Evolutionary conservation across 1,140 invertebrate species (phyloP).

Genomic region (Sesamia nonagrioides): DNA sequence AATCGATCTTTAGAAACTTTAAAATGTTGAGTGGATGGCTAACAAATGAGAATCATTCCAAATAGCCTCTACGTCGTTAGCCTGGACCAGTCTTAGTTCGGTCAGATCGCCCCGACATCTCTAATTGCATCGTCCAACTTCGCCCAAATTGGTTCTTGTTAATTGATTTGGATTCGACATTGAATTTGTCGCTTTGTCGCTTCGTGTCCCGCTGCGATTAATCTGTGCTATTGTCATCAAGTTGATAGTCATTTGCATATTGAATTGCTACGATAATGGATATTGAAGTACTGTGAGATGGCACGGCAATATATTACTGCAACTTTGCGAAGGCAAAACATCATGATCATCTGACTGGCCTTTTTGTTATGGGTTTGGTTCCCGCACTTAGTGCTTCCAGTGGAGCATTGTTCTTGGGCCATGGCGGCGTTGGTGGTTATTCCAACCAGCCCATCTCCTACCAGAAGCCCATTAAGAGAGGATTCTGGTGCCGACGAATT

Average conservation of each 20-base stretch:
- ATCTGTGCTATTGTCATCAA: constrained; percentile 36
- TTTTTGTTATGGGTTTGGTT: too few relatives aligned
- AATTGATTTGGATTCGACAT: constrained; percentile 59
- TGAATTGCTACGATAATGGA: constrained; percentile 27
- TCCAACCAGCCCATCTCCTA: too few relatives aligned
- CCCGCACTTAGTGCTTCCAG: too few relatives aligned
- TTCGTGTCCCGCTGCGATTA: constrained; percentile 38
- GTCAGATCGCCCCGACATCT: constrained; percentile 47
- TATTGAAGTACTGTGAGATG: constrained; percentile 7
- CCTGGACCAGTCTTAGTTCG: constrained; percentile 8
- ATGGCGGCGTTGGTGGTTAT: too few relatives aligned
- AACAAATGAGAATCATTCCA: constrained; percentile 44
- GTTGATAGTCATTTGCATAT: constrained; percentile 45
- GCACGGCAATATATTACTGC: too few relatives aligned
- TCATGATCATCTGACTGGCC: too few relatives aligned
- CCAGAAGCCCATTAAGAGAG: too few relatives aligned
- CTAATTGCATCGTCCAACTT: constrained; percentile 67
- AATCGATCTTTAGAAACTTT: too few relatives aligned
- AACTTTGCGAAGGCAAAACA: too few relatives aligned
- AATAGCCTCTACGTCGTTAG: constrained; percentile 36
- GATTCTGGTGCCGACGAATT: too few relatives aligned
- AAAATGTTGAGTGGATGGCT: background rate
- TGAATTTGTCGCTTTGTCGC: constrained; percentile 42
- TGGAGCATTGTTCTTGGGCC: too few relatives aligned
- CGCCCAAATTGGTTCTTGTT: constrained; percentile 64